These are phyloP conservation scores for Naja naja DNA, from an alignment of 2,113 vertebrate genomes.

Conservation along the genomic window DNA sequence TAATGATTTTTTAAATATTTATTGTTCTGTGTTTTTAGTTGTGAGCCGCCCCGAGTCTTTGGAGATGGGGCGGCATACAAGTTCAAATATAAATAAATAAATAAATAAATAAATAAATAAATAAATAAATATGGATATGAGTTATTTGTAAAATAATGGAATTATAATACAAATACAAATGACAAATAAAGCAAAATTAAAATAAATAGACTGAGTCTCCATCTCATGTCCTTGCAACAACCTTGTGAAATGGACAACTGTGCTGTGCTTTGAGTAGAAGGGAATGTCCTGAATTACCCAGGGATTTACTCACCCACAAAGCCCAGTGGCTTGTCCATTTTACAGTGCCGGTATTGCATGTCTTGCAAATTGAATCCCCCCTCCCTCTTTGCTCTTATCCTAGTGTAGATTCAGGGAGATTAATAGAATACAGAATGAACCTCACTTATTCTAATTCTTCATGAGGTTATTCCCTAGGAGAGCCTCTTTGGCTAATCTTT, in stretches of 20 bases:
- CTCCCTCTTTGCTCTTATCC: neutral
- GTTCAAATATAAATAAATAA: too few species aligned
- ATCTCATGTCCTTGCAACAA: conserved; percentile 14
- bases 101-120: too few species aligned
- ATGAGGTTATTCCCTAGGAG: too few species aligned
- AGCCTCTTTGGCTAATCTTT: neutral
- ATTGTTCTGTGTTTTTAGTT: too few species aligned
- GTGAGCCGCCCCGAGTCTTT: too few species aligned
- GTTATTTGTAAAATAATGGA: too few species aligned
- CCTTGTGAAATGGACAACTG: neutral
- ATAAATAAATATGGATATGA: too few species aligned
- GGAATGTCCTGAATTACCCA: neutral
- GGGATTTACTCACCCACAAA: neutral
- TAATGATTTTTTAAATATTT: too few species aligned
- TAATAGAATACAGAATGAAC: neutral
- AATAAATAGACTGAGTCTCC: too few species aligned
- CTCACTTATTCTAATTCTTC: neutral
- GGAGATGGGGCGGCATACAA: too few species aligned
- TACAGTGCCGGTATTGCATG: neutral
- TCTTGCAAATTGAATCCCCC: neutral
- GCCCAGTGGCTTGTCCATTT: neutral
- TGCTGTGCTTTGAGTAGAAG: neutral
- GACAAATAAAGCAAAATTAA: too few species aligned
- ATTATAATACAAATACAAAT: too few species aligned
- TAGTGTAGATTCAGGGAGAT: neutral